A percentile compares a stretch with the other conserved stretches of the same genome.
These are phyloP conservation scores for Heliconius cydno DNA, from an alignment of 2,888 invertebrate genomes.

Conservation along the genomic window DNA sequence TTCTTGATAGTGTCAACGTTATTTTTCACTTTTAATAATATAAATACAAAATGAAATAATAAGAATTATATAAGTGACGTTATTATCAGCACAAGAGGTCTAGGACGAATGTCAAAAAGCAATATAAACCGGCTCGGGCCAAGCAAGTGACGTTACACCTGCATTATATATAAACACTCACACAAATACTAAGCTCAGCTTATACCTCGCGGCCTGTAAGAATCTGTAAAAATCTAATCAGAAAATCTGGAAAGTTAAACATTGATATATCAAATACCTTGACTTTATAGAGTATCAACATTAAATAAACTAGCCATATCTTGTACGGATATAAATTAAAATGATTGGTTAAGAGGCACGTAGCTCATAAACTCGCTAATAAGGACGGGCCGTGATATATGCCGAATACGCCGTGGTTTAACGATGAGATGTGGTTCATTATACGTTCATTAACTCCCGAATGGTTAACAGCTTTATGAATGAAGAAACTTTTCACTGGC, in stretches of 20 bases:
- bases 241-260: not conserved
- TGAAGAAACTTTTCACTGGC: conserved; percentile 41
- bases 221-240: not conserved
- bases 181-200: too few species aligned
- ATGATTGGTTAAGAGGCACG: conserved; percentile 55
- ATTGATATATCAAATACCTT: not conserved
- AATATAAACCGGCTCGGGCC: too few species aligned
- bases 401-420: conserved; percentile 41
- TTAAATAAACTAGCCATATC: conserved; percentile 60
- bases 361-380: conserved; percentile 52
- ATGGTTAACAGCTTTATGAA: conserved; percentile 46
- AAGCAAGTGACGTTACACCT: too few species aligned
- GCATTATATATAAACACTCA: too few species aligned
- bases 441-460: conserved; percentile 43
- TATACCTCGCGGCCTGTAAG: not conserved
- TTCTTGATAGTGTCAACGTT: too few species aligned
- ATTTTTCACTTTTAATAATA: too few species aligned
- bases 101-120: too few species aligned
- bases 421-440: conserved; percentile 43
- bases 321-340: conserved; percentile 67
- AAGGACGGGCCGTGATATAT: conserved; percentile 52
- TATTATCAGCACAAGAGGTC: too few species aligned
- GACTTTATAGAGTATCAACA: conserved; percentile 45
- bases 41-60: too few species aligned
- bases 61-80: too few species aligned